A percentile compares a stretch with the other conserved stretches of the same genome.
phyloP scores from a whole-genome alignment of 2,797 vertebrate species.

The Nothura maculosa region DNA sequence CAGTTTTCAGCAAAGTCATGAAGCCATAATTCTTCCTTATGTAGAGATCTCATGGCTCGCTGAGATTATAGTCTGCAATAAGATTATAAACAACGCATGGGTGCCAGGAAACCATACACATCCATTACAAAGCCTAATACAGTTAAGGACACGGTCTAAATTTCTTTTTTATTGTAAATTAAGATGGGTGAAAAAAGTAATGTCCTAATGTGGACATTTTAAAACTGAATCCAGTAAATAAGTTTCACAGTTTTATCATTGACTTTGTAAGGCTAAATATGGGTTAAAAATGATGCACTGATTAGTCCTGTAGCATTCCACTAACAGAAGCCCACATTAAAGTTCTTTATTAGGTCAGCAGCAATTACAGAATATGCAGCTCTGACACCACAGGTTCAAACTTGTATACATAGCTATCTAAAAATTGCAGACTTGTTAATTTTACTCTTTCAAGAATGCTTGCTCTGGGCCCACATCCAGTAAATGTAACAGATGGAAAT shows the following conservation, averaged over 20 bases:
- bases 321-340: not conserved
- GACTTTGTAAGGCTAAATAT: not conserved
- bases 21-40: not conserved
- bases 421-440: slow-evolving; percentile 18
- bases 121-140: not conserved
- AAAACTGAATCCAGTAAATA: not conserved
- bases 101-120: not conserved
- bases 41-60: not conserved
- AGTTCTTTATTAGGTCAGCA: slow-evolving; percentile 13
- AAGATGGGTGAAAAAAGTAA: not conserved
- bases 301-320: not conserved
- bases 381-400: not conserved
- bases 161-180: not conserved
- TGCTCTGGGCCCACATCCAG: slow-evolving; percentile 39
- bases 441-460: slow-evolving; percentile 18
- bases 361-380: not conserved
- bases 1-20: not conserved
- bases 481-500: slow-evolving; percentile 52
- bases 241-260: not conserved
- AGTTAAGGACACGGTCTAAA: not conserved
- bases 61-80: not conserved
- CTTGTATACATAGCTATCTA: not conserved
- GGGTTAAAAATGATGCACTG: not conserved
- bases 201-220: not conserved
- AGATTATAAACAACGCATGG: rapidly evolving